Base-by-base conservation (phyloP, 2,888 invertebrate genomes). In the Drosophila anomelani region DNA sequence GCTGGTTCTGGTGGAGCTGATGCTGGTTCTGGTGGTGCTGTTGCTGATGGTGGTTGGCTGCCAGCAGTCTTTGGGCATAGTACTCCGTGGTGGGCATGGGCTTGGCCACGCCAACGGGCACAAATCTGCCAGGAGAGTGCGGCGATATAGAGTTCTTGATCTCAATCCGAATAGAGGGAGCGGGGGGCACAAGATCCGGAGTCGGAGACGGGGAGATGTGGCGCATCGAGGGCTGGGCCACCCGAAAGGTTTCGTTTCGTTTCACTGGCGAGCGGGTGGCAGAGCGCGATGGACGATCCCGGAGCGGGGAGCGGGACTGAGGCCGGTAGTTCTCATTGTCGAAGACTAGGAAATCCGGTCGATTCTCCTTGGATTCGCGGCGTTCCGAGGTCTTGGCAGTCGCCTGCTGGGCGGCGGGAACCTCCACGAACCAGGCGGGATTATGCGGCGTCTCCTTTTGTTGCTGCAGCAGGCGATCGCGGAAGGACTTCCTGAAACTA, bases 391-490 rank as follows among this genome's bases (percentile, higher is more conserved):
- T 62, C 9, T 36, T 64, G 4, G 7, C 29, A 2, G 61, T 38
- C 1, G 46, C 32, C 32, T 66, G 64, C 0, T 85, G 79, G n/a
- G 29, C 29, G 36, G 85, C 68, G 4, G 92, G 92, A 9, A 92
- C 92, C 71, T 91, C 91, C 7, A 92, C 91, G 70, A 92, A 92
- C 92, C 92, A 92, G 59, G 92, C 79, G 34, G 93, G 92, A 85
- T 92, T 92, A 53, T 92, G 84, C 0, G 91, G 90, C 6, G 88
- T 84, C 20, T 92, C 89, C 17, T 91, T 90, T 39, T 91, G 89
- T 44, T 91, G 85, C 17, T 90, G 81, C 54, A 92, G 58, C 60
- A 92, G 82, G 32, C 89, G 90, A 7, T 92, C 92, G 1, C 92
- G 90, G 75, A 92, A 92, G 0, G 92, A 92, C 72, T 91, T 92